These are phyloP conservation scores for Micromys minutus DNA, from an alignment of 2,113 vertebrate species.

Conservation along the genomic window DNA sequence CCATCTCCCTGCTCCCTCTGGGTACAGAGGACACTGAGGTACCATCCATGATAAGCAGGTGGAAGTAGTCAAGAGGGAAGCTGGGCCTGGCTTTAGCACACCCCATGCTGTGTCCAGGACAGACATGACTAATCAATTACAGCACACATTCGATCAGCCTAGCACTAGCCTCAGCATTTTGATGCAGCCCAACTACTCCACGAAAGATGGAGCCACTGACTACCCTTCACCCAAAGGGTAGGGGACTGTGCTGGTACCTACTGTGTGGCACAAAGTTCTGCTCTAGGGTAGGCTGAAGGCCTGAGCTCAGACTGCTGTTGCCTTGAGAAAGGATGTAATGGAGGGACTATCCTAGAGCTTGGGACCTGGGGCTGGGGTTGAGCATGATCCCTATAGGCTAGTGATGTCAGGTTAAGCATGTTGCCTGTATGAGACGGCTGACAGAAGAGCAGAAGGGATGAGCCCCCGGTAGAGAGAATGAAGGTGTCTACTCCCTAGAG, in stretches of 20 bases:
- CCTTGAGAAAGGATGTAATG: not conserved
- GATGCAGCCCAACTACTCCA: not conserved
- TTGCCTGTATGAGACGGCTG: fast-evolving
- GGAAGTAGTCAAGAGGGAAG: not conserved
- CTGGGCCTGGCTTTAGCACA: not conserved
- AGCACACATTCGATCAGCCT: not conserved
- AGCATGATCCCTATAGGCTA: not conserved
- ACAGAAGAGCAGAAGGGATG: fast-evolving
- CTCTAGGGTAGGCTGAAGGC: not conserved
- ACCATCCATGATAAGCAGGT: no score
- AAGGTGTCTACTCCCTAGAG: not conserved
- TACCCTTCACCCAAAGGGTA: not conserved
- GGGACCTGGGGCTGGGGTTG: not conserved
- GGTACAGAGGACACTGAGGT: not conserved
- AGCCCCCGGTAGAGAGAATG: no score
- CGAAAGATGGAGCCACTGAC: not conserved
- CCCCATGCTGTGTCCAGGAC: fast-evolving
- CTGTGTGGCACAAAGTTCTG: not conserved
- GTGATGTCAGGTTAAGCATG: not conserved
- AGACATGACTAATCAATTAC: fast-evolving
- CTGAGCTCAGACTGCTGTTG: not conserved
- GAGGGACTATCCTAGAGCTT: not conserved
- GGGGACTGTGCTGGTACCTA: not conserved
- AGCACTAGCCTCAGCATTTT: not conserved
- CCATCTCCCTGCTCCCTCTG: not conserved